Evolutionary conservation across 2,888 invertebrate genomes (phyloP), one percentile per base, ranked within the genome.

Genomic region (Clanis bilineata): DNA sequence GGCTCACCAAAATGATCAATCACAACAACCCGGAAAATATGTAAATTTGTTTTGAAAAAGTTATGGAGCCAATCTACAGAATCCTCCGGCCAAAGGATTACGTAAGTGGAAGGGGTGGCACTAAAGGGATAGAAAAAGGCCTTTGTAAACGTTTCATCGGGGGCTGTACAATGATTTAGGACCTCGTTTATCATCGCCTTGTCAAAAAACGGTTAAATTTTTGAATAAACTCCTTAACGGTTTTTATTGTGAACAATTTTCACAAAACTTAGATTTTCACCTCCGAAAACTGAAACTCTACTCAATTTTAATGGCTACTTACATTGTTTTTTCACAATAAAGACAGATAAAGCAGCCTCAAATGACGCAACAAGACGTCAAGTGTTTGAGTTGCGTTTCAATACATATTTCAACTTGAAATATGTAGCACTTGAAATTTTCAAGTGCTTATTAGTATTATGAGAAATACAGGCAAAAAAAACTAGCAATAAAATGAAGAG

Each of bases 41-140:
- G 85, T 79, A 84, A 85, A 86, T 86, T 84, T 83, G 82, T 83
- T 86, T 80, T 77, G 77, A 75, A 80, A 83, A 86, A 83, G 83
- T 85, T 84, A 76, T 73, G 72, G 76, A 73, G 70, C 77, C 82
- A 81, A 85, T 83, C 80, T 80, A 70, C 67, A 68, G 73, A 72
- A 79, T 79, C 79, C 78, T 72, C 70, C 69, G 64, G 67, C 61
- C 65, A 65, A 59, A 61, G 76, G 81, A 83, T 83, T 81, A 83
- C 55, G 43, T 44, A 59, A 58, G 38, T 56, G 44, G 67, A 62
- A 63, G 65, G 69, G 65, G 70, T 62, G 68, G 68, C 64, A 67
- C 72, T 72, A 69, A 72, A 73, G 76, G 74, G 80, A 74, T 78
- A 80, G 76, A 75, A 76, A 79, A 79, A 80, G 74, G 73, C 72